Conservation (phyloP, 1,140 invertebrate genomes). For the Habropoda laboriosa region DNA sequence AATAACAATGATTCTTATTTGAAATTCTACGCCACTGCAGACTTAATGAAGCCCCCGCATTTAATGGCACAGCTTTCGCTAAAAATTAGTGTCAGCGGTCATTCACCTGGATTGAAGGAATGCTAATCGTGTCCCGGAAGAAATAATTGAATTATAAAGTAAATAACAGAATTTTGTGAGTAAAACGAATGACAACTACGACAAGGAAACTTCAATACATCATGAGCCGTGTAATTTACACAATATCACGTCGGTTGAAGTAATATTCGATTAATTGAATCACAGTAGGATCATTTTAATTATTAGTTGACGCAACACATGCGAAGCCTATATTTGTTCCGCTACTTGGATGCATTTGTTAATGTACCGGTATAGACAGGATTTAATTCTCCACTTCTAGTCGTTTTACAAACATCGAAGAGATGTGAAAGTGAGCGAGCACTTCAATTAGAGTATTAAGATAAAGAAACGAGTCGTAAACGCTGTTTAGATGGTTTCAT, state of each 20-base stretch:
- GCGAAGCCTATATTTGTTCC: not conserved
- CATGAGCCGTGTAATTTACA: not conserved
- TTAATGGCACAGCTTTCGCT: slow-evolving; percentile 37
- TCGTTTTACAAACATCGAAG: not conserved
- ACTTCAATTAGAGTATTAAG: not conserved
- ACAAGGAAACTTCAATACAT: not conserved
- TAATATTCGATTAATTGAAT: not conserved
- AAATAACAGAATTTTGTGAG: not conserved
- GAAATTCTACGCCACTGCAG: not conserved
- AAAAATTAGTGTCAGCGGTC: slow-evolving; percentile 44
- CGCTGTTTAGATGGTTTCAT: not conserved
- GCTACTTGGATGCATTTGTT: not conserved
- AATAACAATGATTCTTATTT: slow-evolving; percentile 34
- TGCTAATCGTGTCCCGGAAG: not conserved
- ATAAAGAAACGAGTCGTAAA: not conserved
- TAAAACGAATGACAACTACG: not conserved
- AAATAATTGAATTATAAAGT: not conserved
- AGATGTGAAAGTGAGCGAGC: not conserved
- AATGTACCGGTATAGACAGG: not conserved
- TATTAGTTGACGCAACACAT: not conserved
- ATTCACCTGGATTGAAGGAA: slow-evolving; percentile 26
- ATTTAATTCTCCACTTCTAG: not conserved
- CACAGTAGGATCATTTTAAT: not conserved
- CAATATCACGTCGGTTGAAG: not conserved
- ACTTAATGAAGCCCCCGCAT: slow-evolving; percentile 9